Evolutionary conservation across 92 coral and sea anemone species (phyloP), one percentile per base, ranked within the genome.

Genomic region (Umimayanthus kanabou): DNA sequence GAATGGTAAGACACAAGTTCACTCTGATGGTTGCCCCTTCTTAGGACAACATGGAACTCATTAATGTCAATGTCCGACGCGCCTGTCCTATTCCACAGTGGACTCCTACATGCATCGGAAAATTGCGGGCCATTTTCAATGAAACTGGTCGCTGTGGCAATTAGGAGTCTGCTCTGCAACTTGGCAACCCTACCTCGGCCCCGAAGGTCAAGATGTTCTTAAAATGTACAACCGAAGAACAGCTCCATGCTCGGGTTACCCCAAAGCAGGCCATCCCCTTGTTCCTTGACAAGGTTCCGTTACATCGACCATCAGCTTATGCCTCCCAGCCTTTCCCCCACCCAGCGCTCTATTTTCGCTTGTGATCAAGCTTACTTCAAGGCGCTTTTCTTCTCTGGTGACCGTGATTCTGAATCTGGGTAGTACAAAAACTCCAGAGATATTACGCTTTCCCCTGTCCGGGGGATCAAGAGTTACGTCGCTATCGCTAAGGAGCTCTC

Each of bases 361-460:
- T 39, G 92, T 23, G 93, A 91, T 58, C 91, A 91, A 80, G 92
- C 94, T 15, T 91, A 84, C 79, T 91, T 93, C 79, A 93, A 91
- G 86, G 82, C 89, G 15, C 83, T 93, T 14, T 89, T 93, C 80
- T 91, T 93, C 90, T 88, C 92, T 80, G 87, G 88, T 47, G 93
- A 93, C 49, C 87, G 93, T 43, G 93, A 90, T 0, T 80, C 92
- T 3, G 94, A 33, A 93, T 28, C 90, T 91, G 66, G 88, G 86
- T 45, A 74, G 66, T 64, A 85, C 67, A 2, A 83, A 91, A 77
- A 88, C 89, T 18, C 79, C 90, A 61, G 92, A 93, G 86, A 89
- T 93, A 20, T 76, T 91, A 33, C 94, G 91, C 45, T 91, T 93
- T 47, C 91, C 80, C 95, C 92, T 1, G 86, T 90, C 15, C 74